These are phyloP conservation scores for Pomacea canaliculata DNA, from an alignment of 2,888 invertebrate genomes.

Conservation along the genomic window DNA sequence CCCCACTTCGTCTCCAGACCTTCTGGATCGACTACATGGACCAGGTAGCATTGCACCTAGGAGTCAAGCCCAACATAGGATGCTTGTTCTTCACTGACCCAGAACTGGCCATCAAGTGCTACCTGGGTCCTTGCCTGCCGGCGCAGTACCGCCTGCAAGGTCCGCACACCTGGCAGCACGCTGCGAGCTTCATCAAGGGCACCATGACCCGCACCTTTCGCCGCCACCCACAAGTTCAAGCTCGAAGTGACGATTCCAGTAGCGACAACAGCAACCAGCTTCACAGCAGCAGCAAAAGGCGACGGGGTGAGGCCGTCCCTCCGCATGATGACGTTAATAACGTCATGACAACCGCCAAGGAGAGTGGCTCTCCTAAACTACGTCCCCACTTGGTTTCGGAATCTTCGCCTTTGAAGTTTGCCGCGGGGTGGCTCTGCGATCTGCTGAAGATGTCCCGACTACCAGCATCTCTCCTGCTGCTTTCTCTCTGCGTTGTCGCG, in stretches of 20 bases:
- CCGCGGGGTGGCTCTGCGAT: too few species aligned
- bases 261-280: too few species aligned
- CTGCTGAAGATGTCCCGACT: too few species aligned
- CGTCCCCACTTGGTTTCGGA: too few species aligned
- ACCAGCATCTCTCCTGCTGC: too few species aligned
- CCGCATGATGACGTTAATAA: too few species aligned
- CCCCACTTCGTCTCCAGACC: constrained; percentile 46
- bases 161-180: constrained; percentile 53
- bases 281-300: too few species aligned
- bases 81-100: constrained; percentile 30
- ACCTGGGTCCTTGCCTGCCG: constrained; percentile 63
- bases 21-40: constrained; percentile 68
- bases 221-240: neutral
- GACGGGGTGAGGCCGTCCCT: too few species aligned
- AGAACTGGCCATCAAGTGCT: constrained; percentile 55
- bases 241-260: too few species aligned
- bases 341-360: neutral
- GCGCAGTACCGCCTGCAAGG: constrained; percentile 64
- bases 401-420: too few species aligned
- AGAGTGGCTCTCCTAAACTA: neutral
- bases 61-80: constrained; percentile 54
- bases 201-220: neutral
- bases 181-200: constrained; percentile 40
- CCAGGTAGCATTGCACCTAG: constrained; percentile 57
- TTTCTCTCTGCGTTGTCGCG: too few species aligned